Evolutionary conservation across 2,888 invertebrate species (phyloP).

Genomic region (Copidosoma aretas): DNA sequence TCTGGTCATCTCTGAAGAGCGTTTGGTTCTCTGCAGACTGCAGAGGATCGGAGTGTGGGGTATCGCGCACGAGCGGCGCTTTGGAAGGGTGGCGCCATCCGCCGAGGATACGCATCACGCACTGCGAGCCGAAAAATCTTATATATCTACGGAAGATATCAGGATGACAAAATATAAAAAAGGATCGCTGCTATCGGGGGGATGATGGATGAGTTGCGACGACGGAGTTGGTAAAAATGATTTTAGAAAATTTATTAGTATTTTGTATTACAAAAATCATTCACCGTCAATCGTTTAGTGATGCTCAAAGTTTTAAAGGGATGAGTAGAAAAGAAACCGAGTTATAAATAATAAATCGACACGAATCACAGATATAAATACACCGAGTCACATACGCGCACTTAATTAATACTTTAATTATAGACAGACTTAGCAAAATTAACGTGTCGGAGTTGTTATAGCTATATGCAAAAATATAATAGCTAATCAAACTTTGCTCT

Average conservation of each 20-base stretch:
- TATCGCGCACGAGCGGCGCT: too few species aligned
- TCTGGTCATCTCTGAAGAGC: too few species aligned
- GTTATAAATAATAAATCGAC: slow-evolving; percentile 15
- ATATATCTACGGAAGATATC: too few species aligned
- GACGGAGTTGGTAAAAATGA: background rate
- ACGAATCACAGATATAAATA: slow-evolving; percentile 37
- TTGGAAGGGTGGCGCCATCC: too few species aligned
- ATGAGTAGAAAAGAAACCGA: slow-evolving; percentile 15
- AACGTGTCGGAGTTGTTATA: background rate
- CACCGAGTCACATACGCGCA: slow-evolving; percentile 16
- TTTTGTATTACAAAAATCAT: slow-evolving; percentile 25
- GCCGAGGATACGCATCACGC: too few species aligned
- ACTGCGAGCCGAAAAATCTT: too few species aligned
- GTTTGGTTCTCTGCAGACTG: too few species aligned
- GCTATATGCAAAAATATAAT: background rate
- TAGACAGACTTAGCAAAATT: slow-evolving; percentile 5
- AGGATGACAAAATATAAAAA: too few species aligned
- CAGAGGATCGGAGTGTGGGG: too few species aligned
- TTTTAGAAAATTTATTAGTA: slow-evolving; percentile 29
- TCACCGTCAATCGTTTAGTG: background rate
- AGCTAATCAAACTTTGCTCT: slow-evolving; percentile 30
- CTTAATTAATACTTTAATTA: slow-evolving; percentile 18
- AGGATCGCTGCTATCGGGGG: too few species aligned
- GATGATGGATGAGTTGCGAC: background rate
- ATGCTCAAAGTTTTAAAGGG: background rate